phyloP scores from a whole-genome alignment of 64 coral and sea anemone genomes.

The Trachythela sp. region DNA sequence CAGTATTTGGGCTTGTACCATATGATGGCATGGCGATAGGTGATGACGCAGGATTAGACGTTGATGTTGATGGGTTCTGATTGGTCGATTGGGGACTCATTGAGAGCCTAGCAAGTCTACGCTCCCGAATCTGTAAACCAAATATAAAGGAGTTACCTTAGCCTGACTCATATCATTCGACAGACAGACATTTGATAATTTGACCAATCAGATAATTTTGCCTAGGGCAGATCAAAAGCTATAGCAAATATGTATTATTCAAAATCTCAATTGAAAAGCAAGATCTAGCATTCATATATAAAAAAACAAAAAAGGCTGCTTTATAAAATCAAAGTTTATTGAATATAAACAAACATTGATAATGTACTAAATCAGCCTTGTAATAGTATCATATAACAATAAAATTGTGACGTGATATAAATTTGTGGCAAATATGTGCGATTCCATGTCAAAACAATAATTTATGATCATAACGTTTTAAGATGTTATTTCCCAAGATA shows the following conservation, averaged over 20 bases:
- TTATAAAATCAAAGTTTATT: neutral
- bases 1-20: conserved; percentile 27
- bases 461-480: no score
- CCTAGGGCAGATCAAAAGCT: neutral
- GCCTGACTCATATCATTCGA: no score
- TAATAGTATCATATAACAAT: neutral
- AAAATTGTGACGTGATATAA: neutral
- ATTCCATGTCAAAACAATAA: neutral
- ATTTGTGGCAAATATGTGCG: neutral
- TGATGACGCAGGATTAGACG: conserved; percentile 24
- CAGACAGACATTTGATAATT: no score
- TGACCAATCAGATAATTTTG: no score
- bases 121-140: conserved; percentile 45
- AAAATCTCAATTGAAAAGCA: neutral
- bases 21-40: conserved; percentile 31
- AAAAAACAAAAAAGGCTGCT: no score
- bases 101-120: conserved; percentile 44
- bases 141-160: no score
- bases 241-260: neutral
- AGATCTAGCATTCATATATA: neutral
- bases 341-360: neutral
- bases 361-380: conserved; percentile 8
- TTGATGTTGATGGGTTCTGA: conserved; percentile 33
- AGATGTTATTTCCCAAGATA: no score
- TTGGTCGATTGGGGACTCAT: conserved; percentile 29